Conservation (phyloP, 2,113 vertebrate species). For the Gymnogyps californianus region DNA sequence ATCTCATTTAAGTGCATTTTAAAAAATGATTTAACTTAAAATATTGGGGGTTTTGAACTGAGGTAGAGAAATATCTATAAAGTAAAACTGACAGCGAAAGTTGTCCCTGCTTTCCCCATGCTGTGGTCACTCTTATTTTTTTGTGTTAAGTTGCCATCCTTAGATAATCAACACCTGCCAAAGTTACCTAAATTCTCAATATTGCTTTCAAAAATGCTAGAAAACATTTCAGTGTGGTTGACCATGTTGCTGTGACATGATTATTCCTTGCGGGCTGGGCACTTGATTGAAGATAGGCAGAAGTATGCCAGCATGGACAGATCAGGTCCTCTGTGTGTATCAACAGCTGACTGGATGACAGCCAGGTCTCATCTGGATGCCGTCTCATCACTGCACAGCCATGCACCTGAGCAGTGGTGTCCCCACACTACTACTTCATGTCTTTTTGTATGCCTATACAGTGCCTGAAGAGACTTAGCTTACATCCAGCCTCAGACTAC, state of each 20-base stretch:
- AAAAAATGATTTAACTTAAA: background rate
- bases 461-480: background rate
- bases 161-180: background rate
- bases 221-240: background rate
- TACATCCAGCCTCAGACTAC: background rate
- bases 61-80: background rate
- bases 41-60: background rate
- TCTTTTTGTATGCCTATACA: background rate
- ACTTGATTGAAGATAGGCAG: background rate
- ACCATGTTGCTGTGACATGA: background rate
- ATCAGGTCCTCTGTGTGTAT: background rate
- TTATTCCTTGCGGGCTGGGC: background rate
- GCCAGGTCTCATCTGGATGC: background rate
- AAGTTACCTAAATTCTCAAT: background rate
- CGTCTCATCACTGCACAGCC: background rate
- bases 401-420: no score
- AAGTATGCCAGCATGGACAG: background rate
- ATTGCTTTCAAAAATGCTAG: background rate
- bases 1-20: background rate
- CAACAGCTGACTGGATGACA: background rate
- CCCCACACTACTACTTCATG: background rate
- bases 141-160: background rate
- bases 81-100: background rate
- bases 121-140: background rate
- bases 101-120: background rate